These are phyloP conservation scores for Streblospio benedicti DNA, from an alignment of 1,140 invertebrate species.

Conservation along the genomic window DNA sequence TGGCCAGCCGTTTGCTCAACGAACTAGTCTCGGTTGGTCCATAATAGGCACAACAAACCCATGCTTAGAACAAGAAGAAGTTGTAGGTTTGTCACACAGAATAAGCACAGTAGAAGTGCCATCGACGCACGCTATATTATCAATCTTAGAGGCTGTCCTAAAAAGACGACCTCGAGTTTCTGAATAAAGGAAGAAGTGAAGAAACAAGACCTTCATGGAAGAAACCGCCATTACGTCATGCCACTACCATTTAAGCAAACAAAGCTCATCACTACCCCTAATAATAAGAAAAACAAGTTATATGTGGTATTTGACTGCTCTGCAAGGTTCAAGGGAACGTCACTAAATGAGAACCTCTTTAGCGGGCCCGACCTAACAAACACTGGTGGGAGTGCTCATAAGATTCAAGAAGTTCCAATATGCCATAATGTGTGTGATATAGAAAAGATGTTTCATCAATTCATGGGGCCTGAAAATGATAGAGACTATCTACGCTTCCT, in stretches of 20 bases:
- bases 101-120: too few species aligned
- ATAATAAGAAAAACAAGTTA: constrained; percentile 9
- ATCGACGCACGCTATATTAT: too few species aligned
- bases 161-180: not conserved
- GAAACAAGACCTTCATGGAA: too few species aligned
- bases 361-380: constrained; percentile 41
- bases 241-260: constrained; percentile 3
- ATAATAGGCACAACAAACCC: not conserved
- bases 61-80: not conserved
- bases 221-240: not conserved
- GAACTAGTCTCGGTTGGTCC: not conserved
- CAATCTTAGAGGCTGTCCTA: too few species aligned
- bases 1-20: not conserved
- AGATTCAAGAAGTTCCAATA: constrained; percentile 22
- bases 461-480: constrained; percentile 13
- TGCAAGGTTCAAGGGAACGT: constrained; percentile 22
- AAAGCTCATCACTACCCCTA: too few species aligned
- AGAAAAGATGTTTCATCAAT: constrained; percentile 23
- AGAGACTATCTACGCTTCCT: constrained; percentile 18
- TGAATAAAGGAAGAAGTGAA: not conserved
- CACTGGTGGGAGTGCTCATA: constrained; percentile 23
- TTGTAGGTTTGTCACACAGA: not conserved
- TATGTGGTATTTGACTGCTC: constrained; percentile 25
- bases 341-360: constrained; percentile 27
- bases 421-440: constrained; percentile 23